Base-by-base conservation (phyloP, 2,797 vertebrate species). In the Brachymystax lenok region DNA sequence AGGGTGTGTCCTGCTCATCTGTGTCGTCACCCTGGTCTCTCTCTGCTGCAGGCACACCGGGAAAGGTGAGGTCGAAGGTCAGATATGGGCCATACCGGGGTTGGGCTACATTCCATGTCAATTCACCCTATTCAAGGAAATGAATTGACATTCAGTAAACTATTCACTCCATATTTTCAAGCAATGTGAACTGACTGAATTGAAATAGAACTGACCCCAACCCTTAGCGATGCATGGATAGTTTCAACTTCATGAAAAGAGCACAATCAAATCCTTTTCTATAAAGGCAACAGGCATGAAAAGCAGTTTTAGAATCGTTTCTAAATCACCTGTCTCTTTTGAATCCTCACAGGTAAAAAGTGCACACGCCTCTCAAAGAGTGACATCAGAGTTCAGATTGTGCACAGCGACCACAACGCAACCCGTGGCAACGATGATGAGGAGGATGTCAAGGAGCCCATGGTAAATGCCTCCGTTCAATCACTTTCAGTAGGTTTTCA, bases 31-130 rank as follows among this genome's bases (percentile, higher is more conserved):
- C 3, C 91, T 96, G 79, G 91, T 95, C 33, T 93, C 94, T 21
- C 91, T 97, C 77, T 97, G 96, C 91, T 97, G 96, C 90, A 94
- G 96, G 82, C 94, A 91, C 90, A 95, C 93, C 79, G 93, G 94
- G 79, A 96, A 96, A 96, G 95, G 95, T 96, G 92, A 95, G 94
- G 84, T 94, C 83, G 92, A 91, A 64, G 92, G 90, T 94, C 84
- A 93, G 92, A 59, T 93, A 94, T 92, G 89, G 82, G 80, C 84
- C 7, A 81, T 46, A 46, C 40, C 10, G 77, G 71, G 33, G 74
- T 51, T 78, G 82, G 61, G 61, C 61, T 64, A 13, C 27, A 5
- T 5, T 66, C 6, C 14, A 28, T 28, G 13, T 66, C 13, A 30
- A 66, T 3, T 66, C 24, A 30, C 40, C 10, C 8, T 46, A 12